Evolutionary conservation across 2,888 invertebrate species (phyloP), one percentile per base, ranked within the genome.

Genomic region (Plebejus argus): DNA sequence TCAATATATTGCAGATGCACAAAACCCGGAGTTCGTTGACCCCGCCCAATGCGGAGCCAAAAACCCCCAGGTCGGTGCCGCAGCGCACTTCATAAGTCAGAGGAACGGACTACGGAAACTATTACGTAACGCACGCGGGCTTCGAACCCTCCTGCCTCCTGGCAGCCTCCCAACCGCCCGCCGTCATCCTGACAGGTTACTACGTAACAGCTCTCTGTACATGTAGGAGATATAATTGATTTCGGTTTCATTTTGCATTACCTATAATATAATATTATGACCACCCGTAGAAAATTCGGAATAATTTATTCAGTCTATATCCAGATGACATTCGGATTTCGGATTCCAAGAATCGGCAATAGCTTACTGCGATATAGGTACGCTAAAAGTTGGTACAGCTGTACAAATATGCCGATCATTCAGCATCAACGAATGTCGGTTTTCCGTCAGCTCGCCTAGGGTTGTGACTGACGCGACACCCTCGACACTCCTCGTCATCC

Each of bases 21-120:
- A 20, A 10, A 61, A 12, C 4, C 15, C 15, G 66, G 58, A 33
- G 66, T 66, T 66, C 28, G 66, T 15, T 66, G 33, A 66, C 66
- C 66, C 28, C 28, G 33, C 8, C 61, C 61, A 23, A 61, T 61
- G 66, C 28, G 66, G 66, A 66, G 66, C 66, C 66, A 66, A 66
- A 66, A 66, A 66, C 66, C 66, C 33, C 28, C 66, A 66, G 66
- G 66, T 66, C 66, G 66, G 28, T 66, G 66, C 66, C 66, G 66
- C 66, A 66, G 66, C 12, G 66, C 66, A 66, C 66, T 66, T 18
- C 66, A 66, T 18, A 66, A 66, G 66, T 66, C 66, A 66, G 28
- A 66, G 33, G 66, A 66, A 66, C 61, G 61, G 61, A 61, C 66
- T 28, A 66, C 66, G 66, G 66, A 18, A 66, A 66, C 15, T 66